Conservation (phyloP, 2,113 vertebrate genomes). For the Felis catus region DNA sequence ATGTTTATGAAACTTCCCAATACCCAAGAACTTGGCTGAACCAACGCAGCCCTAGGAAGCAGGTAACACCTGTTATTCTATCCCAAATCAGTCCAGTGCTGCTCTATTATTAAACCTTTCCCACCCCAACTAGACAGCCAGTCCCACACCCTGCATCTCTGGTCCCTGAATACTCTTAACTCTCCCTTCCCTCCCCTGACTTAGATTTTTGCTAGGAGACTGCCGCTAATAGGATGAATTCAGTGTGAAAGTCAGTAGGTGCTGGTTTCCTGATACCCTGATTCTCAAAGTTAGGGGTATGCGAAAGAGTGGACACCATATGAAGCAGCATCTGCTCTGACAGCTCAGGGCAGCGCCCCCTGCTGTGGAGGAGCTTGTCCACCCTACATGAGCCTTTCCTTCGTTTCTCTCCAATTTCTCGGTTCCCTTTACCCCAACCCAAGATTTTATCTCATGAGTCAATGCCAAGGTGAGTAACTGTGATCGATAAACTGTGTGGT, state of each 20-base stretch:
- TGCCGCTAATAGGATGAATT: neutral
- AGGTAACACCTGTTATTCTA: neutral
- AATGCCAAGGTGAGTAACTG: constrained; percentile 22
- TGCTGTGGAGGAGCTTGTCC: too few relatives aligned
- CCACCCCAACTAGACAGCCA: neutral
- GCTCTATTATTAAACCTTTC: neutral
- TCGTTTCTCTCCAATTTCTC: neutral
- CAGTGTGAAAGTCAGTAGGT: neutral
- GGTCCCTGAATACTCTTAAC: neutral
- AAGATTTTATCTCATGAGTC: constrained; percentile 12
- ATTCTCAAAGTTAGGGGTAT: neutral
- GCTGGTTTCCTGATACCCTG: neutral
- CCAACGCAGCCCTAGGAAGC: neutral
- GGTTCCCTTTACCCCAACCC: neutral
- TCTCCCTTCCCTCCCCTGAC: neutral
- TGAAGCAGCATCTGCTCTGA: neutral
- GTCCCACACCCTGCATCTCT: neutral
- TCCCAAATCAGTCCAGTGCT: neutral
- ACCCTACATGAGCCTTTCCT: neutral
- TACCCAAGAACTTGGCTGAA: neutral
- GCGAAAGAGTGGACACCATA: neutral
- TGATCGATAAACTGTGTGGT: neutral
- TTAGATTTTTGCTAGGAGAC: neutral
- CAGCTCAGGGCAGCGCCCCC: neutral
- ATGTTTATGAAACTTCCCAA: constrained; percentile 16